Conservation (phyloP, 53 echinoderm and acorn worm species). For the Astropecten irregularis region DNA sequence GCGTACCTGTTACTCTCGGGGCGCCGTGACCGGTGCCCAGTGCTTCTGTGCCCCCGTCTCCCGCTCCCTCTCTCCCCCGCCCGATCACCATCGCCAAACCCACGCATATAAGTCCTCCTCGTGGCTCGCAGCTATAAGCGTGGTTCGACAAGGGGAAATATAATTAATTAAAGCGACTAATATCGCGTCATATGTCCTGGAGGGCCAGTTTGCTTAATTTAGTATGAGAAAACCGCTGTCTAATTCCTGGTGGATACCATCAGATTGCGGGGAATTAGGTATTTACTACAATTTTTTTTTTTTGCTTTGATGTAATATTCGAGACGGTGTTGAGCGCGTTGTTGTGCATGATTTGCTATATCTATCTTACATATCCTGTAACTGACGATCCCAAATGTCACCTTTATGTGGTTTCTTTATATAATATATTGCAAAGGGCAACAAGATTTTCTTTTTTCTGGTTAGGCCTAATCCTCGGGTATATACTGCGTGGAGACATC, state of each 20-base stretch:
- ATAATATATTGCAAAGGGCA: too few species aligned
- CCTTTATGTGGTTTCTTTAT: too few species aligned
- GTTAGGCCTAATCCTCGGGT: too few species aligned
- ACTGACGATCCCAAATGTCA: too few species aligned
- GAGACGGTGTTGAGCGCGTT: too few species aligned
- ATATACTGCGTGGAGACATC: too few species aligned
- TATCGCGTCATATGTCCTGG: constrained; percentile 49
- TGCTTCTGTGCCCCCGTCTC: too few species aligned
- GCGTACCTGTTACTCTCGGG: constrained; percentile 51
- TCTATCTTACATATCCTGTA: too few species aligned
- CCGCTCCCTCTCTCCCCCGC: too few species aligned
- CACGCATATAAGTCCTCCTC: background rate
- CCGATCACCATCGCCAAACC: too few species aligned
- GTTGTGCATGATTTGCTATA: too few species aligned
- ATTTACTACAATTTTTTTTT: background rate
- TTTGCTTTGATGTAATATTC: background rate
- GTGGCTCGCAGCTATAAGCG: constrained; percentile 27
- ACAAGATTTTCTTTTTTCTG: too few species aligned
- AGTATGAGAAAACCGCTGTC: constrained; percentile 64
- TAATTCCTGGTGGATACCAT: constrained; percentile 46
- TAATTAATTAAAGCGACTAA: constrained; percentile 70
- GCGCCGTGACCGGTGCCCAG: constrained; percentile 22
- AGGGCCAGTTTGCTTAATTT: constrained; percentile 61
- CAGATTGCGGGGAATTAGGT: constrained; percentile 29
- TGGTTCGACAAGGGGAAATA: constrained; percentile 63